Percentiles rank a stretch among this genome's conserved stretches.
Evolutionary conservation across 2,113 vertebrate genomes (phyloP).

Genomic region (Labeo catla): DNA sequence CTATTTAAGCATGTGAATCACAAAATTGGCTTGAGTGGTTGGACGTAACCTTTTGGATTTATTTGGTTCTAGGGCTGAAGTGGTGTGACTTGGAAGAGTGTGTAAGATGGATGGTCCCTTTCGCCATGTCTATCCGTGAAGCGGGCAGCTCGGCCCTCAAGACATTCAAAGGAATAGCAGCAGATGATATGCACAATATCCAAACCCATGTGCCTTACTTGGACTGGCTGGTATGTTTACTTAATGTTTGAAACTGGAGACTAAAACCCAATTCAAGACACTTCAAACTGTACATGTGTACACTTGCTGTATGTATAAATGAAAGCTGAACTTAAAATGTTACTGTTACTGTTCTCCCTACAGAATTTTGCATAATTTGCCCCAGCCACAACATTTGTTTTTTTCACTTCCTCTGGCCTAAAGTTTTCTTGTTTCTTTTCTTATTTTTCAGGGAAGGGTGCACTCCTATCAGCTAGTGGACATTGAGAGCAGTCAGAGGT

Average conservation of each 20-base stretch:
- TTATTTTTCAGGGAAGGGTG: slow-evolving; percentile 82
- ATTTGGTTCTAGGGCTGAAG: slow-evolving; percentile 80
- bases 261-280: no score
- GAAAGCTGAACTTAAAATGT: neutral
- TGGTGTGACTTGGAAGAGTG: slow-evolving; percentile 87
- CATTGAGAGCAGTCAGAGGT: slow-evolving; percentile 77
- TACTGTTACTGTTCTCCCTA: neutral
- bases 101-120: slow-evolving; percentile 94
- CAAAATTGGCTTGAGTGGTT: no score
- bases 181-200: slow-evolving; percentile 92
- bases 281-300: neutral
- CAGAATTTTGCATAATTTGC: neutral
- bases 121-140: slow-evolving; percentile 88
- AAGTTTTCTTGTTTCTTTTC: slow-evolving; percentile 22
- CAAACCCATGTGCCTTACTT: slow-evolving; percentile 87
- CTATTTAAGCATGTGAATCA: neutral
- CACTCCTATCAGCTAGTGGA: slow-evolving; percentile 82
- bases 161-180: slow-evolving; percentile 82
- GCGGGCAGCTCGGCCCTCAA: slow-evolving; percentile 81
- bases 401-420: neutral
- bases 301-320: neutral
- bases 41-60: neutral
- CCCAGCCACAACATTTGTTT: neutral
- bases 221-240: slow-evolving; percentile 88
- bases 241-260: no score